Evolutionary conservation across 2,113 vertebrate species (phyloP).

Genomic region (Tetraodon nigroviridis): DNA sequence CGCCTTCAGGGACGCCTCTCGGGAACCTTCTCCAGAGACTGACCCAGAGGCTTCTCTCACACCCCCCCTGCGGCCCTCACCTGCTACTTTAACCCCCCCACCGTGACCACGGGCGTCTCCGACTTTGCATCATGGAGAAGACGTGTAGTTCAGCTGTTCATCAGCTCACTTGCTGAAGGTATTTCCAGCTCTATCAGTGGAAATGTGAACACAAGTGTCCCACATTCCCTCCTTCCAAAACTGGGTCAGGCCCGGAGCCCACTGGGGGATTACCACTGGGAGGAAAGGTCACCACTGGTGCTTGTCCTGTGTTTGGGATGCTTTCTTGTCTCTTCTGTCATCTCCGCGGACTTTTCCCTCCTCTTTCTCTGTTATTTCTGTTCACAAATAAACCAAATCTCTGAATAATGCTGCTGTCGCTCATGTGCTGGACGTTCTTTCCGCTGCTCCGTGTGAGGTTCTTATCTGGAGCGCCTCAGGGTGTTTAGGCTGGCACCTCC

Average conservation of each 20-base stretch:
- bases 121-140: slow-evolving; percentile 3
- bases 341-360: neutral
- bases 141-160: neutral
- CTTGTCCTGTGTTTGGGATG: slow-evolving; percentile 26
- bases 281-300: slow-evolving; percentile 53
- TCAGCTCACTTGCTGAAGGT: slow-evolving; percentile 61
- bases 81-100: slow-evolving; percentile 13
- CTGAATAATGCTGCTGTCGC: neutral
- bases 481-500: slow-evolving; percentile 34
- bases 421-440: neutral
- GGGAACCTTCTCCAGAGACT: slow-evolving; percentile 16
- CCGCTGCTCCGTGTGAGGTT: slow-evolving; percentile 13
- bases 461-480: slow-evolving; percentile 33
- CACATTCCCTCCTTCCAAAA: slow-evolving; percentile 59
- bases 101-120: slow-evolving; percentile 2
- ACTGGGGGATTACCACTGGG: slow-evolving; percentile 49
- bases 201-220: slow-evolving; percentile 39
- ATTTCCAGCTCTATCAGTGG: slow-evolving; percentile 58
- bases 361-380: neutral
- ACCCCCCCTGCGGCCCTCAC: neutral
- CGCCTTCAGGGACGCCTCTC: slow-evolving; percentile 17
- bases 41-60: slow-evolving; percentile 27
- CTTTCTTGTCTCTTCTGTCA: slow-evolving; percentile 30
- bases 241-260: slow-evolving; percentile 62
- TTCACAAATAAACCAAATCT: neutral